Conservation (phyloP, 2,888 invertebrate genomes). For the Liodrosophila aerea region DNA sequence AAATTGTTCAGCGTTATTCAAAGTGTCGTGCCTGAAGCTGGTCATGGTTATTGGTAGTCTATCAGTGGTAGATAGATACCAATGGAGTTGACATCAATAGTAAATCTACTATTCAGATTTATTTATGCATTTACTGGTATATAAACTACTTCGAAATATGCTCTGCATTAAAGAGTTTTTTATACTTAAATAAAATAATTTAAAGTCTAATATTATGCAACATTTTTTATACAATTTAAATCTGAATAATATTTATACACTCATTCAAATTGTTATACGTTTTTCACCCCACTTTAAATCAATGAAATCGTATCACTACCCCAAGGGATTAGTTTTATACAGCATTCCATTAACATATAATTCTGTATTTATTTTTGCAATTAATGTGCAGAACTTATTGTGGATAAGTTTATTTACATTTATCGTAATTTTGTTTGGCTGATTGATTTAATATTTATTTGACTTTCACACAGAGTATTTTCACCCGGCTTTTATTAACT, state of each 20-base stretch:
- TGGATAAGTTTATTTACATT: not conserved
- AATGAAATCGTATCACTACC: too few relatives aligned
- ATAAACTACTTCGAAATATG: too few relatives aligned
- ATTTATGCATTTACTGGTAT: too few relatives aligned
- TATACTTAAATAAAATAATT: too few relatives aligned
- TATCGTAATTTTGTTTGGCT: conserved; percentile 6
- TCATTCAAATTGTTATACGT: too few relatives aligned
- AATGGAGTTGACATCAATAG: too few relatives aligned
- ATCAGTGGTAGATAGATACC: too few relatives aligned
- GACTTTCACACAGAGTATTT: conserved; percentile 26
- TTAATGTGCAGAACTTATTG: conserved; percentile 5
- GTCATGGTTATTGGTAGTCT: conserved; percentile 3
- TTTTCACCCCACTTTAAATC: too few relatives aligned
- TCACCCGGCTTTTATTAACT: conserved; percentile 58
- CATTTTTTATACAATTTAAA: not conserved
- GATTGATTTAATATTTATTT: conserved; percentile 22
- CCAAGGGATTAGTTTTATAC: not conserved
- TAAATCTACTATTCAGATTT: too few relatives aligned
- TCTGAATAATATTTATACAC: too few relatives aligned
- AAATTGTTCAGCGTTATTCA: too few relatives aligned
- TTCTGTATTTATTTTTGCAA: conserved; percentile 9
- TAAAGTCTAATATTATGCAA: not conserved
- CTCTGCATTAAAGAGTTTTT: too few relatives aligned
- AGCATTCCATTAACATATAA: not conserved
- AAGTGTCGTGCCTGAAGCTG: not conserved